Evolutionary conservation across 1,140 invertebrate genomes (phyloP), one percentile per base, ranked within the genome.

Genomic region (Drosophila dunni): DNA sequence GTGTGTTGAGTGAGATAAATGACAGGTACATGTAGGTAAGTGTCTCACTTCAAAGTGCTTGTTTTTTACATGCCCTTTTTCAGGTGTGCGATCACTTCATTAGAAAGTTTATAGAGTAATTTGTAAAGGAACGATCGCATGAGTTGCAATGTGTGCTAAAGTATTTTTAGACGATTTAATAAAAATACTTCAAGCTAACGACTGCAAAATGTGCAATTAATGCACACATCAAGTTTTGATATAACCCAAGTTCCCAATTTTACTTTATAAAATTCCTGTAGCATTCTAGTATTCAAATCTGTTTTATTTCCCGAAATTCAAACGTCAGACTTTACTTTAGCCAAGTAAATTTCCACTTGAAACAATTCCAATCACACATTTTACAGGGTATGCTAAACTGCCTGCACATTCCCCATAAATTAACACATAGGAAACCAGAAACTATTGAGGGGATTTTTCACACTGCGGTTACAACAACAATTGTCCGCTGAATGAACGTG

Each of bases 381-480:
- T 29, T 29, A 29, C 24, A 29, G 46, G 4, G 60, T 50, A 51
- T 51, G 13, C n/a, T 3, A 8, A 0, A 9, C 50, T 62, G 20
- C 7, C 24, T 1, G 40, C n/a, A 40, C 13, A 7, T 15, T 4
- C 33, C 4, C 10, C 17, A 34, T 46, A 34, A 54, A 9, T 9
- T 61, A 40, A 20, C n/a, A 13, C 11, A 45, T 36, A 34, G 40
- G 50, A 62, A 68, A 74, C 40, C 9, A 53, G 57, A 74, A 9
- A 74, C 50, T 42, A 13, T 20, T 33, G 24, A 10, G 15, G 17
- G 13, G 33, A 6, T 46, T 56, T 29, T 73, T 17, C 64, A 45
- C 13, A 11, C 70, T 76, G 83, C 76, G 83, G 82, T 88, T 88
- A 53, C 75, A 75, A 50, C 57, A 60, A 17, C 60, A 29, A 29